Evolutionary conservation across 2,797 vertebrate species (phyloP), one percentile per base, ranked within the genome.

Genomic region (Microctenopoma steveboyesi): DNA sequence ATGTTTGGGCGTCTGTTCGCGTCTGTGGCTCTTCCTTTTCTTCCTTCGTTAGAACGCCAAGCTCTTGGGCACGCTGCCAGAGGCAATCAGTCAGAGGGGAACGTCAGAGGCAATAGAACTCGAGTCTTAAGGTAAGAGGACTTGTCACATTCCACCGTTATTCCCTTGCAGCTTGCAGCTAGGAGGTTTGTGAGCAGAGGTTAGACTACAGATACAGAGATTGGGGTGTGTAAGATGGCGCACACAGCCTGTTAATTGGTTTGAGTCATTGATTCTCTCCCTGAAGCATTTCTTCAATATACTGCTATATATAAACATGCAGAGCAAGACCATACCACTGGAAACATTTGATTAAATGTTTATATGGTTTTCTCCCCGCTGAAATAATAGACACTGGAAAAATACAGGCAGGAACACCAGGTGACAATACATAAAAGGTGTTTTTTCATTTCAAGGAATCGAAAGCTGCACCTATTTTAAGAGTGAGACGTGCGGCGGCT

Each of bases 91-190:
- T 70, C 72, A 70, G 63, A 42, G 55, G 72, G 67, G 71, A 79
- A 60, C 78, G 59, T 69, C 68, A 9, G 63, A 67, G 60, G 59
- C 7, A 45, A 71, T 82, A 72, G 76, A 88, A 84, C 54, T 30
- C 1, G 1, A 50, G 75, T 66, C 64, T 81, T 68, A 74, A 73
- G 57, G 67, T 87, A 71, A 81, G 69, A 84, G 84, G 67, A 70
- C 60, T 74, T 73, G 50, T 76, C 69, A 67, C 65, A 45, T 70
- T 73, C 65, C 14, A 9, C 40, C 55, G 55, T 82, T 83, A 79
- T 79, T 72, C 68, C 35, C 18, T 55, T 2, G 4, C 52, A 54
- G 22, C 61, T 49, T 50, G 18, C 18, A 18, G 18, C 18, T 52
- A 4, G 49, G 28, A 57, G 56, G 53, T 52, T 78, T 70, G 61